Evolutionary conservation across 2,113 vertebrate genomes (phyloP), one percentile per base, ranked within the genome.

Genomic region (Todiramphus saurophagus): DNA sequence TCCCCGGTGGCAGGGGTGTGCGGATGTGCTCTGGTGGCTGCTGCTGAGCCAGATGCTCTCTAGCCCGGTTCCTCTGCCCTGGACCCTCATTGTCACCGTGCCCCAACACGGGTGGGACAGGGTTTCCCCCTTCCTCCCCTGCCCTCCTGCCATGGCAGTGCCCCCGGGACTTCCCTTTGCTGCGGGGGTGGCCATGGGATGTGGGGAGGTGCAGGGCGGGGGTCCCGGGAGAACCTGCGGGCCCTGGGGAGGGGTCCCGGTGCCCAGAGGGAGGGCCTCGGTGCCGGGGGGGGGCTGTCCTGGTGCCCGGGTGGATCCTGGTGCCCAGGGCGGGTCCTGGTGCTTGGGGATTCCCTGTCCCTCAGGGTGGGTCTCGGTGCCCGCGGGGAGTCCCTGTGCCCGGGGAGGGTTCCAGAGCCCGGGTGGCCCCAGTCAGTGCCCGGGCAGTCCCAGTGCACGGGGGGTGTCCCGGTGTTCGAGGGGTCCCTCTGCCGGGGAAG

Each of bases 151-250:
- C 28, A 55, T 11, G 62, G 24, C 64, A 63, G 79, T 27, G n/a
- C 79, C 96, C 97, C 31, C 13, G 35, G 93, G 70, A 43, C 5
- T 5, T 16, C 24, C 16, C 9, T 62, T 31, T n/a, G 97, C 97
- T 95, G 94, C 87, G 97, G 64, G 48, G 17, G 35, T 11, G 51
- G 41, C 11, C 33, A 28, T 13, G 55, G 68, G 46, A 5, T 1
- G 50, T 3, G 35, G 46, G 11, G 59, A 16, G 28, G 35, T 8
- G 33, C 62, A 6, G 46, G 28, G 66, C 15, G 31, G 14, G 51
- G 62, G 13, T 20, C 9, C 14, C 8, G 11, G 30, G 46, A 9
- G 11, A 8, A 11, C 7, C 30, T 15, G 35, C 30, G 35, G 7
- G 43, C 13, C n/a, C 19, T 5, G 12, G 33, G 16, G n/a, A 41